These are phyloP conservation scores for Lepilemur septentrionalis DNA, from an alignment of 2,797 vertebrate genomes.

Conservation along the genomic window DNA sequence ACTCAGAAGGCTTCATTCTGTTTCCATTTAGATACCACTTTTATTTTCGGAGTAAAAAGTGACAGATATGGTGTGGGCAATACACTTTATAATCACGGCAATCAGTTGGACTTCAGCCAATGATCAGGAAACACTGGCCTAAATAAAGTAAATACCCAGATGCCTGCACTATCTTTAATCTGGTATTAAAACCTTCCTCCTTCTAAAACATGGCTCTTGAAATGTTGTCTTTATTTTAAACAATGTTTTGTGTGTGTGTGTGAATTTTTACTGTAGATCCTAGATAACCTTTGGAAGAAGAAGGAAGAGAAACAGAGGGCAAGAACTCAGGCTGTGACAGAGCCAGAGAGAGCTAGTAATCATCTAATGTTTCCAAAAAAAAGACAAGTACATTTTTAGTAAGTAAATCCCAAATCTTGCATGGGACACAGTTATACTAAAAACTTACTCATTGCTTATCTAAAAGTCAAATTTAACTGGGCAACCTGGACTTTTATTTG, in stretches of 20 bases:
- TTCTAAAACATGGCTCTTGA: neutral
- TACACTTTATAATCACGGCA: neutral
- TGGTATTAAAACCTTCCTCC: neutral
- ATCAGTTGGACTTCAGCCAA: neutral
- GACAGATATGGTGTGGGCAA: neutral
- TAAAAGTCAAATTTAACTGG: slow-evolving; percentile 9
- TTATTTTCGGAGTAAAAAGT: neutral
- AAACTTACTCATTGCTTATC: neutral
- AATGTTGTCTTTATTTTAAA: slow-evolving; percentile 39
- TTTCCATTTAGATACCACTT: neutral
- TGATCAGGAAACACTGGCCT: neutral
- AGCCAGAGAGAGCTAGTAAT: neutral
- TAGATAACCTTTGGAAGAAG: slow-evolving; percentile 3
- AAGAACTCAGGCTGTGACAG: neutral
- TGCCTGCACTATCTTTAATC: neutral
- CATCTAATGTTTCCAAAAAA: neutral
- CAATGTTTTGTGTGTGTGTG: neutral
- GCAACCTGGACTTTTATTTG: neutral
- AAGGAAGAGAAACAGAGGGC: neutral
- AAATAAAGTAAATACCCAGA: neutral
- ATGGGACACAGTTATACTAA: neutral
- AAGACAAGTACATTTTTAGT: neutral
- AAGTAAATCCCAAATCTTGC: neutral
- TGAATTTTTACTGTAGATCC: neutral
- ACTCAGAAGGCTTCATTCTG: neutral